Evolutionary conservation across 2,113 vertebrate species (phyloP), one percentile per base, ranked within the genome.

Genomic region (Falcunculus frontatus): DNA sequence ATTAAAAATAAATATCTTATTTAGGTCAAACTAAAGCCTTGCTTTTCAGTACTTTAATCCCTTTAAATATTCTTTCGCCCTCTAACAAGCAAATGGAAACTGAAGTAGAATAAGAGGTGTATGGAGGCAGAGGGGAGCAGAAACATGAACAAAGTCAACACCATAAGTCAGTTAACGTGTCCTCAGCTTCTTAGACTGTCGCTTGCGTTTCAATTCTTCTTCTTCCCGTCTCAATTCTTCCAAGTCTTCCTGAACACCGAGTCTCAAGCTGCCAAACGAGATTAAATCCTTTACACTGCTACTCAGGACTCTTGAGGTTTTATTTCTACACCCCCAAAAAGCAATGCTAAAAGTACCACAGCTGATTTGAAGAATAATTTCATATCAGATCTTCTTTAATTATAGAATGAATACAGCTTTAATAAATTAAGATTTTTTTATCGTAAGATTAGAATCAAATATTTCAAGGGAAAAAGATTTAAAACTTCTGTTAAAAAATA

Each of bases 171-270:
- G 86, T 96, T 98, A 99, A 96, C 46, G 96, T 11, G 90, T 97
- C 96, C 98, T 99, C 97, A 97, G 97, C 96, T 97, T 99, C 97
- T 99, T 99, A 32, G 92, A 84, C 94, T 96, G 96, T 64, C 78
- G 98, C 95, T 97, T 98, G 75, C 83, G 97, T 91, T 98, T 98
- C 64, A 99, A 42, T 90, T 99, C 98, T 78, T 99, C 98, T 93
- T 98, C 98, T 86, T 99, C 99, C 39, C 98, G 97, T 82, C 69
- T 98, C 97, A 99, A 89, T 96, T 99, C 99, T 94, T 99, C 99
- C 49, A 98, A 95, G 87, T 99, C 99, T 79, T 99, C 99, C 46
- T 99, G 98, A 74, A 99, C 98, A 72, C 99, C 99, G 23, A 99
- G 69, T 95, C 97, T 98, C 96, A 99, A 97, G 85, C 99, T 99